Conservation (phyloP, 2,888 invertebrate species). For the Hydrotaea diabolus region DNA sequence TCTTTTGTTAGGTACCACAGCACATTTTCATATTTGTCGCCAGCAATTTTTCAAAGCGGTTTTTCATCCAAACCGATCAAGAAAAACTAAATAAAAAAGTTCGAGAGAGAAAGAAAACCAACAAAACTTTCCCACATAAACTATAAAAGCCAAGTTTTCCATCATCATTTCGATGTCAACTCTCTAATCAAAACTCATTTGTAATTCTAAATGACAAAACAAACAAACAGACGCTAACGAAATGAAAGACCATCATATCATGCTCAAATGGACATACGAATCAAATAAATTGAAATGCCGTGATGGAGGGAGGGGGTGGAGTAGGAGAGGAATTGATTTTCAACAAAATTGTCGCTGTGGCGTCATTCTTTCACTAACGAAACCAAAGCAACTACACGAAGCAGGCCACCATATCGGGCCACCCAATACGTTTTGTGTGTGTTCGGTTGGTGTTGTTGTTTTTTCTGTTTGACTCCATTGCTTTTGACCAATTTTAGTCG, state of each 20-base stretch:
- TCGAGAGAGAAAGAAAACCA: background rate
- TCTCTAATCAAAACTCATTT: constrained; percentile 53
- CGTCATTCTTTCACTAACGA: constrained; percentile 39
- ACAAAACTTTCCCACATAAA: constrained; percentile 39
- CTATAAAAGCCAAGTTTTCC: constrained; percentile 8
- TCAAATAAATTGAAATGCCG: background rate
- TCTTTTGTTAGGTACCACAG: background rate
- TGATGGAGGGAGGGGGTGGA: background rate
- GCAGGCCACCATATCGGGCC: constrained; percentile 18
- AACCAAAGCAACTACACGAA: background rate
- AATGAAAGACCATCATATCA: background rate
- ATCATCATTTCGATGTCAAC: constrained; percentile 52
- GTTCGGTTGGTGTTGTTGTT: too few relatives aligned
- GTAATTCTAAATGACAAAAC: constrained; percentile 31
- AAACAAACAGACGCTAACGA: background rate
- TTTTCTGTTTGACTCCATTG: background rate
- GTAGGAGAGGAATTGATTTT: constrained; percentile 46
- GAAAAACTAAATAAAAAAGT: too few relatives aligned
- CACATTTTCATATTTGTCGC: background rate
- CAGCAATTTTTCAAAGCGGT: background rate
- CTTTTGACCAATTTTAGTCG: constrained; percentile 42
- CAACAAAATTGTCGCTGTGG: constrained; percentile 24
- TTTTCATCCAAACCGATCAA: background rate
- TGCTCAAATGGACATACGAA: too few relatives aligned
- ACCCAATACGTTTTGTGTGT: constrained; percentile 33